Base-by-base conservation (phyloP, 2,113 vertebrate genomes). In the Hydrochoerus hydrochaeris region DNA sequence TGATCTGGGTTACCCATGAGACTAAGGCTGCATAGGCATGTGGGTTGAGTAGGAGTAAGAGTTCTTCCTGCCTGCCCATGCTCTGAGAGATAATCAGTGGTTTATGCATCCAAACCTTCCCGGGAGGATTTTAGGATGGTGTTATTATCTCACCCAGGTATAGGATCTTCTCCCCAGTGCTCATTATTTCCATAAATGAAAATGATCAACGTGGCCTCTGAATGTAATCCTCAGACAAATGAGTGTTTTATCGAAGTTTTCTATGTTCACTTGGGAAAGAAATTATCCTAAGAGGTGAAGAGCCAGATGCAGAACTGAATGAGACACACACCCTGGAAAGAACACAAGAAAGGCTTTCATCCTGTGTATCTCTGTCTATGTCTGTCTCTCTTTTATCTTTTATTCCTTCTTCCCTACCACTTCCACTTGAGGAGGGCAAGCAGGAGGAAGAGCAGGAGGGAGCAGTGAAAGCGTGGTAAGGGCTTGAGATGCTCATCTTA, bases 211-310 rank as follows among this genome's bases (percentile, higher is more conserved):
- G 96, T 97, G 95, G 88, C 91, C 93, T 97, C 96, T 0, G 2
- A 97, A 91, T 7, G 10, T 96, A 98, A 98, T 97, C 85, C 96
- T 95, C 90, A 91, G 78, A 78, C 85, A 98, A 98, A 98, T 97
- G 97, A 98, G 91, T 94, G 90, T 96, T 96, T 97, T 95, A 88
- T 84, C 96, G 96, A 24, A 83, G 81, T 85, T 69, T 90, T 80
- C n/a, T 91, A 44, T 88, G 96, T 98, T 98, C 97, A 96, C 94
- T 92, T 98, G 87, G 95, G 96, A 97, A 97, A 96, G 88, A 95
- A 67, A 71, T 86, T 65, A 35, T 52, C 44, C 91, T 26, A 78
- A 92, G 49, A 90, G 60, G 49, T 60, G 49, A 81, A 93, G 58
- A 88, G 20, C n/a, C 30, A 35, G 69, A 16, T 14, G 26, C 35